A percentile compares a stretch with the other conserved stretches of the same genome.
Evolutionary conservation across 2,888 invertebrate genomes (phyloP).

Genomic region (Scaptodrosophila latifasciaeformis): DNA sequence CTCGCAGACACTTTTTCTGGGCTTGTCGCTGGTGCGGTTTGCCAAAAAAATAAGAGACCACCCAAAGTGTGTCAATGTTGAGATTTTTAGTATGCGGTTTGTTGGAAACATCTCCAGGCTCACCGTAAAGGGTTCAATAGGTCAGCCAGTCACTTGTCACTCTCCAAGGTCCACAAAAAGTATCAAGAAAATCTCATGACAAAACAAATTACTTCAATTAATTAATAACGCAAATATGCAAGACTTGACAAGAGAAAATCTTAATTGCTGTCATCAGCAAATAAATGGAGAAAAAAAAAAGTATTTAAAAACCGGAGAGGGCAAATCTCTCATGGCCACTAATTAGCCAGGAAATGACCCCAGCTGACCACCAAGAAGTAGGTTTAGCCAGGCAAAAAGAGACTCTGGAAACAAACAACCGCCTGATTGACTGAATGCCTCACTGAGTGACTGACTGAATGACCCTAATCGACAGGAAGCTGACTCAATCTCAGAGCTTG

Average conservation of each 20-base stretch:
- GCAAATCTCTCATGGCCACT: conserved; percentile 51
- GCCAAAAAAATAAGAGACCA: conserved; percentile 62
- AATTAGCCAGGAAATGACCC: conserved; percentile 74
- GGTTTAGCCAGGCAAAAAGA: conserved; percentile 3
- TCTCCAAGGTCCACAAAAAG: conserved; percentile 31
- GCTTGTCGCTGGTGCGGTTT: conserved; percentile 11
- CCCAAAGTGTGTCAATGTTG: conserved; percentile 68
- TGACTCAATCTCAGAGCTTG: conserved; percentile 58
- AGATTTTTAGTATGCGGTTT: background rate
- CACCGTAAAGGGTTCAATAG: background rate
- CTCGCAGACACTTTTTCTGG: background rate
- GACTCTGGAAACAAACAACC: background rate
- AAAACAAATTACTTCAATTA: conserved; percentile 65
- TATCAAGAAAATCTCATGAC: conserved; percentile 8
- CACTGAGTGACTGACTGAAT: conserved; percentile 48
- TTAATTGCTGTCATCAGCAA: conserved; percentile 45
- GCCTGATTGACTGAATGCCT: no score
- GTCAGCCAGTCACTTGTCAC: background rate
- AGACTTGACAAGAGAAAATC: conserved; percentile 38
- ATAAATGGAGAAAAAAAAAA: conserved; percentile 27
- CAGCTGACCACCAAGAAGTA: conserved; percentile 47
- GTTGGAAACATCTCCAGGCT: background rate
- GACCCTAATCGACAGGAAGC: conserved; percentile 68
- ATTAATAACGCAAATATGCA: conserved; percentile 65
- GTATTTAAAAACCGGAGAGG: conserved; percentile 3